phyloP scores from a whole-genome alignment of 2,113 vertebrate species.

The Erythrocercus mccallii region DNA sequence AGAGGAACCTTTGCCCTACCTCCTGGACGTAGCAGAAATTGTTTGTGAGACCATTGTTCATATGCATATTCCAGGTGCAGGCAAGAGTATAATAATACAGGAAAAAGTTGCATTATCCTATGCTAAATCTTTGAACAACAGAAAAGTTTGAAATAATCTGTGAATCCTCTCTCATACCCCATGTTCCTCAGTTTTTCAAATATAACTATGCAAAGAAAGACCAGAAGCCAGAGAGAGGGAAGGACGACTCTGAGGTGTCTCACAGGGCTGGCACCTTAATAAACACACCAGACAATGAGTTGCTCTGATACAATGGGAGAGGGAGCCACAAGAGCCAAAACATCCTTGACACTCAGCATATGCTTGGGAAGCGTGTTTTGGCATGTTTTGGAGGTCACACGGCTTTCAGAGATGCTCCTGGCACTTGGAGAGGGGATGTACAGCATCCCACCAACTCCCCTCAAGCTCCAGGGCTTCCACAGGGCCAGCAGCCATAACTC shows the following conservation, averaged over 20 bases:
- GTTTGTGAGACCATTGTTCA: background rate
- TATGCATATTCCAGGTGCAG: background rate
- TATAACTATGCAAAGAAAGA: background rate
- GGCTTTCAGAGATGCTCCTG: background rate
- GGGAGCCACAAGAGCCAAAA: background rate
- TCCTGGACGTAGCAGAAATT: background rate
- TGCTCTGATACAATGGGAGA: background rate
- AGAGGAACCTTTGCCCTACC: background rate
- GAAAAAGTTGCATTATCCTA: background rate
- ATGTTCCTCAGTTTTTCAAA: background rate
- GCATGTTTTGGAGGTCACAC: background rate
- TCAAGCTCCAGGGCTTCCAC: background rate
- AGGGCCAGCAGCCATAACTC: background rate
- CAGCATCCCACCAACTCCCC: rapidly evolving
- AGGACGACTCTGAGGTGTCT: background rate
- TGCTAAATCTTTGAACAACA: background rate
- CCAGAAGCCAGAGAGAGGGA: background rate
- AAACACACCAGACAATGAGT: background rate
- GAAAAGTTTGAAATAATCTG: background rate
- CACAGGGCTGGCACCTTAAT: background rate
- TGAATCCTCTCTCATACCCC: background rate
- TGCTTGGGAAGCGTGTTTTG: background rate
- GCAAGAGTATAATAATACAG: background rate
- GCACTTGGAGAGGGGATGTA: background rate
- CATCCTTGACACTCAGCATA: background rate